Conservation (phyloP, 2,888 invertebrate genomes). For the Junonia oenone region DNA sequence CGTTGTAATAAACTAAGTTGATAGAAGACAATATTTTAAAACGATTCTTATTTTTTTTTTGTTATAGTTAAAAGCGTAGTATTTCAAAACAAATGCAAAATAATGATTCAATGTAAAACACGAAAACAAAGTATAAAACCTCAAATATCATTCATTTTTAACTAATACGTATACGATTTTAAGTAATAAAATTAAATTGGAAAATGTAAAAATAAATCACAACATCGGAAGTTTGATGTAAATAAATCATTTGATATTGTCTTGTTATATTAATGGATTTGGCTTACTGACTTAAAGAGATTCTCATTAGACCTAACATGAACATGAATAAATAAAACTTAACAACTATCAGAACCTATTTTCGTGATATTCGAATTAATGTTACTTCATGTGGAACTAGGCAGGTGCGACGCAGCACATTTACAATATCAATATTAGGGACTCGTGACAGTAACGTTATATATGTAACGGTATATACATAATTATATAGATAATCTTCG, state of each 20-base stretch:
- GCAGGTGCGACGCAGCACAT: conserved; percentile 36
- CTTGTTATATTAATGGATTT: conserved; percentile 39
- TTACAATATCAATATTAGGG: conserved; percentile 26
- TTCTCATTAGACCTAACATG: conserved; percentile 37
- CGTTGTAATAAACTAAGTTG: conserved; percentile 9
- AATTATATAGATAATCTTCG: neutral
- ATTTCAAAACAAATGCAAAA: neutral
- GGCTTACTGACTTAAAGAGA: conserved; percentile 35
- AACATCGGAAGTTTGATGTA: neutral
- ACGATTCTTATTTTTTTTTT: neutral
- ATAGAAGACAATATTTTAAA: conserved; percentile 1
- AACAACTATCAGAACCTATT: conserved; percentile 40
- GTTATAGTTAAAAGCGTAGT: conserved; percentile 12
- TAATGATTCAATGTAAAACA: neutral
- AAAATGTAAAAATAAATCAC: neutral
- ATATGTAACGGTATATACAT: neutral
- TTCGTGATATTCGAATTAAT: conserved; percentile 34
- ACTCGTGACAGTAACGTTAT: conserved; percentile 1
- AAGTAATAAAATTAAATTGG: neutral
- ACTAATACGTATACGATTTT: neutral
- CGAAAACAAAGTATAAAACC: neutral
- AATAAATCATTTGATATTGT: conserved; percentile 36
- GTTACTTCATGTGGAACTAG: conserved; percentile 39
- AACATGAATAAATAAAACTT: conserved; percentile 43
- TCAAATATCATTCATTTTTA: neutral